A percentile compares a stretch with the other conserved stretches of the same genome.
Conservation (phyloP, 1,140 invertebrate genomes). For the Drosophila arizonae region DNA sequence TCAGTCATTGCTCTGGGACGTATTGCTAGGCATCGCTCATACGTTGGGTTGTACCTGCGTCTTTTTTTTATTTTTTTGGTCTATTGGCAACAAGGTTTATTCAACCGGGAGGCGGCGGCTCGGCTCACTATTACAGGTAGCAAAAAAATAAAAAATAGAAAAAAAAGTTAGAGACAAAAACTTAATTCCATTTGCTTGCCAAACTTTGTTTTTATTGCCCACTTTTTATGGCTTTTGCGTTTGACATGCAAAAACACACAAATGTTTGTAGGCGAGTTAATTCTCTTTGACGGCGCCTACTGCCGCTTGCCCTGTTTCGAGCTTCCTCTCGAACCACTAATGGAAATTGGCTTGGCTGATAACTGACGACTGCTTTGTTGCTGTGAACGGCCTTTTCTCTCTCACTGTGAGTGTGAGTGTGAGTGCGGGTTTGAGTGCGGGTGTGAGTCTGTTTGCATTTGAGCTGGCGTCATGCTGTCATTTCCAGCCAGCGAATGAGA, state of each 20-base stretch:
- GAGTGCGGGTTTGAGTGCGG: not conserved
- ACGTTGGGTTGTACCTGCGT: conserved; percentile 7
- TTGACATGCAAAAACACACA: conserved; percentile 56
- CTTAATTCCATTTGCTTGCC: conserved; percentile 43
- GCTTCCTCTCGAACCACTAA: conserved; percentile 35
- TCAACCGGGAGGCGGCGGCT: not conserved
- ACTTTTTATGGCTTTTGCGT: conserved; percentile 47
- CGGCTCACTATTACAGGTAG: conserved; percentile 25
- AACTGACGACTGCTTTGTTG: conserved; percentile 64
- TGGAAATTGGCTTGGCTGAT: conserved; percentile 57
- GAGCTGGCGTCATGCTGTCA: conserved; percentile 57
- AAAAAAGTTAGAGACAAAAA: conserved; percentile 1
- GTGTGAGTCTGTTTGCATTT: conserved; percentile 28
- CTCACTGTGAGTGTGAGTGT: not conserved
- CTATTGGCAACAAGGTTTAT: conserved; percentile 8
- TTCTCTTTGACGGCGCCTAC: conserved; percentile 24
- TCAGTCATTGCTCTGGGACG: conserved; percentile 32
- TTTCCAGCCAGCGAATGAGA: conserved; percentile 55
- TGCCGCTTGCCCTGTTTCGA: conserved; percentile 19
- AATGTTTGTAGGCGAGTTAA: conserved; percentile 35
- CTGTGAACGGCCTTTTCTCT: not conserved
- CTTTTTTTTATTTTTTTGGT: not conserved
- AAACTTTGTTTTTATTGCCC: conserved; percentile 31
- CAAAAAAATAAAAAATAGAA: not conserved
- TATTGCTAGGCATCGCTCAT: conserved; percentile 12